phyloP scores from a whole-genome alignment of 2,113 vertebrate genomes.

The Piaya cayana region DNA sequence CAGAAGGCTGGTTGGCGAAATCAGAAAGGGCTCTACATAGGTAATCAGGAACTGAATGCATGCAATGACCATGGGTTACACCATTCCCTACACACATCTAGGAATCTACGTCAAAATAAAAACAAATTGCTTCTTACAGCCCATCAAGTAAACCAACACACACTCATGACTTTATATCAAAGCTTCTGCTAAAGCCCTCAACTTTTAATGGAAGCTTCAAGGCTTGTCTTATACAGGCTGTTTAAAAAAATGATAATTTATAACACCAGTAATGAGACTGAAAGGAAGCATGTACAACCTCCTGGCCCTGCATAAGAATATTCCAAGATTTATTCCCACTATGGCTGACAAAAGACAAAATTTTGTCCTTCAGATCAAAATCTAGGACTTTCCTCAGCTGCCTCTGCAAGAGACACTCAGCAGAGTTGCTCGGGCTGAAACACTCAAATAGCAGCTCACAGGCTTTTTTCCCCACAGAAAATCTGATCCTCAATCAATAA shows the following conservation, averaged over 20 bases:
- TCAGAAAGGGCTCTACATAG: not conserved
- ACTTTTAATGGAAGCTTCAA: not conserved
- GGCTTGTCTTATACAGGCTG: not conserved
- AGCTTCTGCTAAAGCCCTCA: not conserved
- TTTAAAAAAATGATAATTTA: not conserved
- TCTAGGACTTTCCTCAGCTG: not conserved
- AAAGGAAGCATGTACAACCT: not conserved
- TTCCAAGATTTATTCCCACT: not conserved
- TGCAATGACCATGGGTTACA: accelerated
- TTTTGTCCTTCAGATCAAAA: not conserved
- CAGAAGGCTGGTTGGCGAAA: not conserved
- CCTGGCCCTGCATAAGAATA: not conserved
- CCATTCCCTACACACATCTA: not conserved
- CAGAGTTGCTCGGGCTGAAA: not conserved
- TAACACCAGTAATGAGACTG: not conserved
- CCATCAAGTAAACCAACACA: not conserved
- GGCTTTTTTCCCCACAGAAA: not conserved
- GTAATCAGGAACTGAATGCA: not conserved
- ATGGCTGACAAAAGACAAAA: not conserved
- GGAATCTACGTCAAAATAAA: not conserved
- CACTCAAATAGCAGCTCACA: not conserved
- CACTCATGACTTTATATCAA: not conserved
- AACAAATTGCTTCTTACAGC: not conserved
- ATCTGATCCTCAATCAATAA: not conserved
- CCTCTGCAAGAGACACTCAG: not conserved